Evolutionary conservation across 2,888 invertebrate species (phyloP), one percentile per base, ranked within the genome.

Genomic region (Limnephilus marmoratus): DNA sequence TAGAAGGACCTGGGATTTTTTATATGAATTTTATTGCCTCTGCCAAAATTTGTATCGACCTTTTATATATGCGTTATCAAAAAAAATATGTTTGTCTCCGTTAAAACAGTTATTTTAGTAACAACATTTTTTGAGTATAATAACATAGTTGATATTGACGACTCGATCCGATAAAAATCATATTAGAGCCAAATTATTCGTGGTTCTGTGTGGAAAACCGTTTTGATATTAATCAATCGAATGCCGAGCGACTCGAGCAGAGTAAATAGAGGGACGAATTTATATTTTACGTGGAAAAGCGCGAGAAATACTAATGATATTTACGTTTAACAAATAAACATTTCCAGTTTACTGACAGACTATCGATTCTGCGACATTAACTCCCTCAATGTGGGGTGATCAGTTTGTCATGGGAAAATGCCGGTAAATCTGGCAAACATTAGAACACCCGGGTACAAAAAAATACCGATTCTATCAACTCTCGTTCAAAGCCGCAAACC

Each of bases 301-400:
- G 88, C 53, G 88, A 68, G 88, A 88, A 88, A 53, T 88, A 88
- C 88, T 88, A 88, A 88, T 88, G 88, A 88, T 88, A 88, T 88
- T 88, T 88, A 80, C 88, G 31, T 3, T 68, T 45, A 53, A 53
- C 88, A 88, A 87, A 87, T 87, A 87, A 88, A 88, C 88, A 68
- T 88, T 88, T 37, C 49, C 88, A 31, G 29, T 68, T 68, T 88
- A 88, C 80, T 88, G 88, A 68, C 68, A 68, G 53, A 88, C 88
- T 53, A 88, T 88, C 88, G 88, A 88, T 88, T 88, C 53, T 68
- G 34, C 68, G 88, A 88, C 37, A 88, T 88, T 88, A 88, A 88
- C 88, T 88, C 88, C 68, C 68, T 29, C 49, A 87, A 31, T n/a
- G 68, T 68, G 68, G 68, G 68, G 53, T 68, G 53, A 80, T 87